Percentiles rank a stretch among this genome's conserved stretches.
phyloP scores from a whole-genome alignment of 1,140 invertebrate species.

The Drosophila subobscura region DNA sequence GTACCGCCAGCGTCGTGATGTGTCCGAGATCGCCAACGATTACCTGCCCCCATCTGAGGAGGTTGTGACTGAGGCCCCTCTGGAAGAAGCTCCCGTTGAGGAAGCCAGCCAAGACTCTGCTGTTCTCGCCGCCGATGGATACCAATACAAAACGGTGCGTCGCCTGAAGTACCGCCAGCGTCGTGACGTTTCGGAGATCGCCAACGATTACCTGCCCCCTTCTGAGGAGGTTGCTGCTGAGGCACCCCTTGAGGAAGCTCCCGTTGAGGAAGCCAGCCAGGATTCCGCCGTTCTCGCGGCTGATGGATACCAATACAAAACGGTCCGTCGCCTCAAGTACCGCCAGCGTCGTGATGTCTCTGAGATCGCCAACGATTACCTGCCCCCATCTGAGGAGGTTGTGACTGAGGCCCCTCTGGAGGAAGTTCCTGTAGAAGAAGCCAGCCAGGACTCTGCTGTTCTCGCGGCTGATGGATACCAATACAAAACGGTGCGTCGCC shows the following conservation, averaged over 20 bases:
- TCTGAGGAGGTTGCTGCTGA: conserved; percentile 23
- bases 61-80: no score
- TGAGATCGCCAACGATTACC: conserved; percentile 40
- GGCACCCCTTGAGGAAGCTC: conserved; percentile 7
- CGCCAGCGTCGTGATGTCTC: conserved; percentile 58
- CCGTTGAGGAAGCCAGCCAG: conserved; percentile 19
- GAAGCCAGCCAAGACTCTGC: conserved; percentile 31
- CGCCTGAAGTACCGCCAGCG: conserved; percentile 47
- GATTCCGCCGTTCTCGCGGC: conserved; percentile 35
- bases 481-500: conserved; percentile 54
- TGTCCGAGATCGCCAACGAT: no score
- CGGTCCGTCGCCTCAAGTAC: conserved; percentile 46
- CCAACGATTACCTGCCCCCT: conserved; percentile 51
- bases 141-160: conserved; percentile 50
- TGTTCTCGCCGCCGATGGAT: conserved; percentile 42
- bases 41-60: no score
- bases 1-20: no score
- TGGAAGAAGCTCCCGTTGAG: conserved; percentile 5
- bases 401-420: not conserved
- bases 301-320: conserved; percentile 54
- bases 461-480: conserved; percentile 48
- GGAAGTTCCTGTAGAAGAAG: conserved; percentile 4
- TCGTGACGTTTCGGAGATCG: conserved; percentile 56
- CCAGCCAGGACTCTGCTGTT: conserved; percentile 40
- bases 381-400: conserved; percentile 34